Base-by-base conservation (phyloP, 2,888 invertebrate species). In the Balanococcus diminutus region DNA sequence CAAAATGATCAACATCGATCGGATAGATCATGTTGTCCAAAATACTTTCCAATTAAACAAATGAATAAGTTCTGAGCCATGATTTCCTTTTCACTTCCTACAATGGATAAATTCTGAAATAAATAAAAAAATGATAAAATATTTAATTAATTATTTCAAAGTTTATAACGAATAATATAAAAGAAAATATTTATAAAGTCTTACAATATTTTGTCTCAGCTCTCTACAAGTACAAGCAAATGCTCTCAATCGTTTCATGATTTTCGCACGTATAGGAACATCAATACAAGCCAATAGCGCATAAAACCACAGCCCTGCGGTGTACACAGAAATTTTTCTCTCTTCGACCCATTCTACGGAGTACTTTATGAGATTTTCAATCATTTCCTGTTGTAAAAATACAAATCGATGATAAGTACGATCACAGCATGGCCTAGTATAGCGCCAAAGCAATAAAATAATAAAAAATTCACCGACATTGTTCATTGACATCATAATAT, bases 261-360 rank as follows among this genome's bases (percentile, higher is more conserved):
- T 19, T 46, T 25, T 42, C 6, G 36, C 39, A 79, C 46, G 75
- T 16, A 85, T 8, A 14, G 85, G 85, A 42, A 42, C 85, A 75
- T 79, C 85, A 28, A 85, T 85, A 31, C 85, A 85, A n/a, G 79
- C 85, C 31, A 85, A 22, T 22, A 85, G 32, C 0, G 75, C 85
- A 46, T 72, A 85, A 42, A 85, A 46, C 85, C 85, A 85, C n/a
- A 51, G 31, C 9, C 79, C 85, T 11, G 75, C 39, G 9, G 19
- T 9, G 16, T 85, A 85, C 9, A 85, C 79, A 72, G 85, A 79
- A 46, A 85, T 46, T 79, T 28, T 75, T 25, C 46, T 51, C 31
- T 85, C 85, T 2, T 1, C 25, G 0, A 85, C 79, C 72, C 72
- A 85, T 79, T 46, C 79, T 19, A 85, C 32, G 1, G 19, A 19